These are phyloP conservation scores for Leptinotarsa rubiginosa DNA, from an alignment of 2,888 invertebrate species.

Conservation along the genomic window DNA sequence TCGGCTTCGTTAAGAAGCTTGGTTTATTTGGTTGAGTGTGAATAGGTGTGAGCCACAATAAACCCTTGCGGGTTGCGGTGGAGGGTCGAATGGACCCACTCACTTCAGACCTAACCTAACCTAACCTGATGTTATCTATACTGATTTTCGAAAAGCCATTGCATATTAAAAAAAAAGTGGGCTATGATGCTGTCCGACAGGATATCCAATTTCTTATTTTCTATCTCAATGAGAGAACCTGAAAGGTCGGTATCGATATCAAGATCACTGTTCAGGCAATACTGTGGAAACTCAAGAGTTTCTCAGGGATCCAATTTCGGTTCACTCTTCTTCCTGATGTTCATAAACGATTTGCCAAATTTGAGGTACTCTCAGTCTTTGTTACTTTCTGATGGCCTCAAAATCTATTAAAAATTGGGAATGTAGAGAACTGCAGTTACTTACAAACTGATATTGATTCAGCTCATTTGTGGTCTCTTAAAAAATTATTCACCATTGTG, in stretches of 20 bases:
- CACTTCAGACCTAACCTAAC: no score
- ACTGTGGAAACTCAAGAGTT: neutral
- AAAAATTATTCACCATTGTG: neutral
- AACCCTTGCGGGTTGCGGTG: no score
- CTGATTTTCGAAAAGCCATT: neutral
- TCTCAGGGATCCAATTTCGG: neutral
- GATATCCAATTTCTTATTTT: neutral
- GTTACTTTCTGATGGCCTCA: slow-evolving; percentile 1
- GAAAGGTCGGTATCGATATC: slow-evolving; percentile 5
- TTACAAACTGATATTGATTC: slow-evolving; percentile 5
- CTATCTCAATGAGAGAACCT: neutral
- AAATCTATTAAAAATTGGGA: neutral
- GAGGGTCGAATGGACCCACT: no score
- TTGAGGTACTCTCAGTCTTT: neutral
- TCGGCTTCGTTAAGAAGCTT: no score
- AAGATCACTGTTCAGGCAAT: slow-evolving; percentile 6
- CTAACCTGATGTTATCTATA: neutral
- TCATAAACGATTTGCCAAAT: slow-evolving; percentile 5
- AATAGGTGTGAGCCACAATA: no score
- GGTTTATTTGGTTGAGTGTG: no score
- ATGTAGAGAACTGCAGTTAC: neutral
- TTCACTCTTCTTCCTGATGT: neutral
- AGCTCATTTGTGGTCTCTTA: neutral
- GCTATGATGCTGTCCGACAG: neutral
- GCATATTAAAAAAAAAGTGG: neutral